Base-by-base conservation (phyloP, 2,797 vertebrate species). In the Falco biarmicus region DNA sequence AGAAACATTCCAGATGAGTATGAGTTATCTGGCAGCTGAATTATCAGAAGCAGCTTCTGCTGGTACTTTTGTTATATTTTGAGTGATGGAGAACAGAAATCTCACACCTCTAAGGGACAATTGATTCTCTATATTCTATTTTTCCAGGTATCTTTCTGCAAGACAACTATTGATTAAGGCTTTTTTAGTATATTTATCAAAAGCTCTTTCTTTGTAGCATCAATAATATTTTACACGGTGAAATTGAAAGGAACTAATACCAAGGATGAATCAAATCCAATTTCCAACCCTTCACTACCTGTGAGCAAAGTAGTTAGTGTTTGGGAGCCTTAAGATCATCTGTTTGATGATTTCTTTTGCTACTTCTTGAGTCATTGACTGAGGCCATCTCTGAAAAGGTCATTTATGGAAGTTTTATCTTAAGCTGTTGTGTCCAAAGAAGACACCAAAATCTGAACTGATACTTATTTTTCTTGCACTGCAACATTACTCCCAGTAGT, bases 221-320 rank as follows among this genome's bases (percentile, higher is more conserved):
- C 50, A 57, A 29, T 91, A 73, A 56, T 56, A 69, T 82, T 73
- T 95, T 93, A 81, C 73, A 57, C 28, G 57, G 51, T 91, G 79
- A 92, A 95, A 92, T 21, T 69, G 88, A 97, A 94, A 90, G 73
- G 64, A 90, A 48, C 60, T 89, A 85, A 90, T 91, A 73, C 25
- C n/a, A 88, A 74, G 70, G 34, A 47, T 81, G 50, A 54, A 73
- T 32, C n/a, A 91, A 97, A 95, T 65, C 50, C 68, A 68, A n/a
- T 95, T 96, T 95, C 59, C 16, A 85, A 56, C 41, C 59, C 37
- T 90, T 90, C 83, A 5, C 24, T 96, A 83, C 59, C 48, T 89
- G 82, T 92, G 59, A 92, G 47, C 12, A 89, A 89, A 91, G 12
- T 56, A 64, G 57, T 83, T 77, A 79, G 54, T 77, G 16, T 87